phyloP scores from a whole-genome alignment of 2,113 vertebrate species.

The Scopus umbretta region DNA sequence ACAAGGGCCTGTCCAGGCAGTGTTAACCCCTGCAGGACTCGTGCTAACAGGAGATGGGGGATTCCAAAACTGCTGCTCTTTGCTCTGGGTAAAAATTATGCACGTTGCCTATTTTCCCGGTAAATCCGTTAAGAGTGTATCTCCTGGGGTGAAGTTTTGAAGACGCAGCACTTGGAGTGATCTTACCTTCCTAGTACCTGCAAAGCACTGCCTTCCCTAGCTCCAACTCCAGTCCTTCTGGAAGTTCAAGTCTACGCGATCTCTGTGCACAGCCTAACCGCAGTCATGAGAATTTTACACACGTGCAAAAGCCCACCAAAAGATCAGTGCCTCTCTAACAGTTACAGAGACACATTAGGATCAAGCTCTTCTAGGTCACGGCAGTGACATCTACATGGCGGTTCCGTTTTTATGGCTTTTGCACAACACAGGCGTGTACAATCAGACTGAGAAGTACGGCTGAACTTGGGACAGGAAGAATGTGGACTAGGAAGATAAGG shows the following conservation, averaged over 20 bases:
- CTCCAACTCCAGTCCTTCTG: background rate
- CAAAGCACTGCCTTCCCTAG: background rate
- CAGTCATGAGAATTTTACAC: background rate
- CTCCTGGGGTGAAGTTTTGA: background rate
- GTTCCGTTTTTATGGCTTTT: background rate
- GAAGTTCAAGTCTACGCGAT: rapidly evolving
- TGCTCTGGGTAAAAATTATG: background rate
- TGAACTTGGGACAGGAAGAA: background rate
- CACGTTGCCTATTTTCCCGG: background rate
- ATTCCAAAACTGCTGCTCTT: background rate
- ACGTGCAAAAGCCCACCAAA: background rate
- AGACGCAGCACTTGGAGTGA: background rate
- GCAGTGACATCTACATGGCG: background rate
- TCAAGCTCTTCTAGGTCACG: background rate
- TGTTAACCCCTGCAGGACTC: background rate
- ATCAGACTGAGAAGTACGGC: background rate
- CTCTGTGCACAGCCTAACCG: background rate
- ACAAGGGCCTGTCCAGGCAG: background rate
- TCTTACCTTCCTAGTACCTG: background rate
- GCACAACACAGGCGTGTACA: background rate
- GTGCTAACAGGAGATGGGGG: background rate
- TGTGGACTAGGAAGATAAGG: background rate
- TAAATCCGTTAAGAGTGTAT: background rate
- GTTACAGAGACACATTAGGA: background rate
- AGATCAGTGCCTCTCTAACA: background rate